phyloP scores from a whole-genome alignment of 2,113 vertebrate genomes.

The Passerina amoena region DNA sequence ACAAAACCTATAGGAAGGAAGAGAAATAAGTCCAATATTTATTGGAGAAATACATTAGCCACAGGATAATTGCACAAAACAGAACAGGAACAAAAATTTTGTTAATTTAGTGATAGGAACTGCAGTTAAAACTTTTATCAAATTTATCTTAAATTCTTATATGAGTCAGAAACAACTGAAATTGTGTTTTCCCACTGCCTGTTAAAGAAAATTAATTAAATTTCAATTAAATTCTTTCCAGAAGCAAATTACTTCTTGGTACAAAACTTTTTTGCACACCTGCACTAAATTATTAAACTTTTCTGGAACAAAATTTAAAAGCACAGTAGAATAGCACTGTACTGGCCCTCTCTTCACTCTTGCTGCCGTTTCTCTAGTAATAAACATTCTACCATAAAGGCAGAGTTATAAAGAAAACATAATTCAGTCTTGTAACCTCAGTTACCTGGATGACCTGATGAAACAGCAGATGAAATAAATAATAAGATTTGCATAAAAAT shows the following conservation, averaged over 20 bases:
- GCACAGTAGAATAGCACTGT: not conserved
- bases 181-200: accelerated
- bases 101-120: not conserved
- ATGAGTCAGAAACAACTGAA: not conserved
- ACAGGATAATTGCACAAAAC: not conserved
- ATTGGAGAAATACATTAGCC: not conserved
- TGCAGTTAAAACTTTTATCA: not conserved
- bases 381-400: not conserved
- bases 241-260: not conserved
- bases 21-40: not conserved
- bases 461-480: not conserved
- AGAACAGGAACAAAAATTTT: not conserved
- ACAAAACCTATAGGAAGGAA: not conserved
- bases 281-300: not conserved
- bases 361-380: not conserved
- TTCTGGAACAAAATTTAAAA: not conserved
- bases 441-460: not conserved
- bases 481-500: not conserved
- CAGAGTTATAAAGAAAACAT: not conserved
- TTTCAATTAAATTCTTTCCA: not conserved
- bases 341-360: not conserved
- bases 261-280: not conserved
- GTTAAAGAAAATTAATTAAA: not conserved
- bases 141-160: not conserved
- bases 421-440: not conserved